These are phyloP conservation scores for Phengaris arion DNA, from an alignment of 2,888 invertebrate species.

Conservation along the genomic window DNA sequence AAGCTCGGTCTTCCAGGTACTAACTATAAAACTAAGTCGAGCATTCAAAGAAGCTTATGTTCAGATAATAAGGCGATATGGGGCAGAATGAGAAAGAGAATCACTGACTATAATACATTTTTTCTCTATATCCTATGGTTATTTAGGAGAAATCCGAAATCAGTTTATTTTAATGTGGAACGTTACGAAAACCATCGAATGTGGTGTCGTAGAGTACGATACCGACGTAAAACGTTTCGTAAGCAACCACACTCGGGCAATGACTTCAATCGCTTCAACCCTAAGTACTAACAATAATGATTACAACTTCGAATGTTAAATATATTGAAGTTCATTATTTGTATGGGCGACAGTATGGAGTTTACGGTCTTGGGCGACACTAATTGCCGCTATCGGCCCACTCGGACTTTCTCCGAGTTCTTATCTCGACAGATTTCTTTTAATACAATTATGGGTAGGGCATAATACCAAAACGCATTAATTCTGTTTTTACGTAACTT, in stretches of 20 bases:
- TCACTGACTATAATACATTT: no score
- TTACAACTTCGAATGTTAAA: background rate
- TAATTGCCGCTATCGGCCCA: constrained; percentile 24
- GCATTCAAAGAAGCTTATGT: no score
- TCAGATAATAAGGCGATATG: no score
- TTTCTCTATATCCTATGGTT: no score
- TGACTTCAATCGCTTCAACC: background rate
- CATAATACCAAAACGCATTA: background rate
- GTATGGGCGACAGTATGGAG: background rate
- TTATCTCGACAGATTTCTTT: constrained; percentile 9
- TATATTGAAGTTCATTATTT: background rate
- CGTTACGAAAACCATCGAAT: no score
- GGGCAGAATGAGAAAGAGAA: no score
- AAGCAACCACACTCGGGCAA: background rate
- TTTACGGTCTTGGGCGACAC: background rate
- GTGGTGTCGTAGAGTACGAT: background rate
- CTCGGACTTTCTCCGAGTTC: constrained; percentile 20
- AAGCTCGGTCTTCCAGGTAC: no score
- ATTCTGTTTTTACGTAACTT: constrained; percentile 4
- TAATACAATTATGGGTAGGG: constrained; percentile 12
- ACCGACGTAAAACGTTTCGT: background rate
- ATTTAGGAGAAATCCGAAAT: no score
- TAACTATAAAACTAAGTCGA: no score
- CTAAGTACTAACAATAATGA: background rate
- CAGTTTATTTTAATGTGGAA: no score